Conservation (phyloP, 1,140 invertebrate genomes). For the Brachionus plicatilis region DNA sequence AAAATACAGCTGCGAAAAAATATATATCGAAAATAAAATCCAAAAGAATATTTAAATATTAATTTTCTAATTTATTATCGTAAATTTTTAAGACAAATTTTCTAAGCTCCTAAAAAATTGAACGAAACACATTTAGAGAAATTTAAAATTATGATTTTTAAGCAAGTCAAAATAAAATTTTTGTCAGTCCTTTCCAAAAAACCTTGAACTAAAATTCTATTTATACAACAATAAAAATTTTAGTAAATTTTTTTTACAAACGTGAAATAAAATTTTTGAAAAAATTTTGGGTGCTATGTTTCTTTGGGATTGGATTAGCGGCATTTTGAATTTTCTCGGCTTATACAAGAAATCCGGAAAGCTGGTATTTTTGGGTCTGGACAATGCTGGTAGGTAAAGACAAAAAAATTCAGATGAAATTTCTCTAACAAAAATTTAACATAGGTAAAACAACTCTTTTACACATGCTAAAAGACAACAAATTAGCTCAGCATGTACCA, state of each 20-base stretch:
- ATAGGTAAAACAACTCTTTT: constrained; percentile 81
- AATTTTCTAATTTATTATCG: too few species aligned
- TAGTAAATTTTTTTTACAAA: not conserved
- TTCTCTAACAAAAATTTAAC: not conserved
- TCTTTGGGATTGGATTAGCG: constrained; percentile 86
- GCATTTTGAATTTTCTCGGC: constrained; percentile 42
- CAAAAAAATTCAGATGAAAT: not conserved
- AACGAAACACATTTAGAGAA: not conserved
- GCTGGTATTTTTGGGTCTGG: constrained; percentile 90
- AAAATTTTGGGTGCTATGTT: constrained; percentile 67
- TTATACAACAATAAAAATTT: not conserved
- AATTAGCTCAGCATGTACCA: constrained; percentile 95
- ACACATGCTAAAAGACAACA: constrained; percentile 98
- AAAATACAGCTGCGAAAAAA: too few species aligned
- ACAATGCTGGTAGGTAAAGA: constrained; percentile 83
- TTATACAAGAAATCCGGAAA: constrained; percentile 98
- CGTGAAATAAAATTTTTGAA: not conserved
- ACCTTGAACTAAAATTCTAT: not conserved
- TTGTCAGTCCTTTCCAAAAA: not conserved
- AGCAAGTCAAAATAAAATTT: not conserved
- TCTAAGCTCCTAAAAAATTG: not conserved
- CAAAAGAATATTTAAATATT: too few species aligned
- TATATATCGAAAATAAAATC: too few species aligned
- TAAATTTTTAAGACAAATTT: not conserved
- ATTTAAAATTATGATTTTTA: not conserved